phyloP scores from a whole-genome alignment of 2,888 invertebrate species.

The Macropis europaea region DNA sequence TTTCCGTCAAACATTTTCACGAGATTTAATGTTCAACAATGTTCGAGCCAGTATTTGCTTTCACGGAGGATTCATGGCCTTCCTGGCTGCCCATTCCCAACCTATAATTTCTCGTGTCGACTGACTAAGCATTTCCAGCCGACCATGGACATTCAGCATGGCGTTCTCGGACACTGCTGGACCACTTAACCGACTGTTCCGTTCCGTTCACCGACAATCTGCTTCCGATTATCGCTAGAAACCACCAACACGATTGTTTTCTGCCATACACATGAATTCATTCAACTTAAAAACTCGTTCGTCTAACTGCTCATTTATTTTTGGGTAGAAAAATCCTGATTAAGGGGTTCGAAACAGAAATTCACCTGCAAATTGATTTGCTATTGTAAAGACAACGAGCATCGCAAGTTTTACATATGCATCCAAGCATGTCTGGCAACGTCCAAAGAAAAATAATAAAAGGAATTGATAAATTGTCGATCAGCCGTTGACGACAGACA shows the following conservation, averaged over 20 bases:
- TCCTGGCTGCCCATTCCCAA: slow-evolving; percentile 31
- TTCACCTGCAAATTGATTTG: no score
- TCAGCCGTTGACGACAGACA: no score
- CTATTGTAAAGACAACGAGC: no score
- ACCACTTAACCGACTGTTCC: slow-evolving; percentile 67
- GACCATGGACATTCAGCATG: slow-evolving; percentile 42
- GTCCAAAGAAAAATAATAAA: no score
- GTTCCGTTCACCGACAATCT: slow-evolving; percentile 51
- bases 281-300: not conserved
- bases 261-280: not conserved
- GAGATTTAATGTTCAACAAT: slow-evolving; percentile 37
- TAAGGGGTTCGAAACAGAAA: no score
- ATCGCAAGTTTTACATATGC: no score
- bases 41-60: slow-evolving; percentile 32
- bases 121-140: slow-evolving; percentile 71
- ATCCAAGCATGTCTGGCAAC: no score
- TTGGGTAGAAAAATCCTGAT: no score
- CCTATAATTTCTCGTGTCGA: slow-evolving; percentile 67
- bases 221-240: slow-evolving; percentile 42
- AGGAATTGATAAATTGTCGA: no score
- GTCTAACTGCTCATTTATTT: no score
- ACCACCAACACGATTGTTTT: slow-evolving; percentile 39
- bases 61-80: slow-evolving; percentile 39
- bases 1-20: slow-evolving; percentile 9
- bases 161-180: slow-evolving; percentile 58